phyloP scores from a whole-genome alignment of 2,888 invertebrate genomes.

The Schrankia costaestrigalis region DNA sequence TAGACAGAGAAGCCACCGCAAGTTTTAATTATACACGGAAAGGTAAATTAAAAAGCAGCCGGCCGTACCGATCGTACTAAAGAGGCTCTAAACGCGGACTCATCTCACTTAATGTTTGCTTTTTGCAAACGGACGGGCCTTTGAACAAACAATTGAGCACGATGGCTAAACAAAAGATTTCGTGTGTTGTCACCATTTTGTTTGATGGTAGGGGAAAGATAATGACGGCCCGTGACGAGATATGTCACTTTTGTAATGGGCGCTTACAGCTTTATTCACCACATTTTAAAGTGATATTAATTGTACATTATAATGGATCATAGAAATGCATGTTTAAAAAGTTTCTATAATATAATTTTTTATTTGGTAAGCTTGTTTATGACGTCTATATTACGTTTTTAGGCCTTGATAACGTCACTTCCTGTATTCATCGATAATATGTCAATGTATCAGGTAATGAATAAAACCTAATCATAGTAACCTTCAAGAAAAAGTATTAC shows the following conservation, averaged over 20 bases:
- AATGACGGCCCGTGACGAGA: constrained; percentile 7
- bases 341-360: too few relatives aligned
- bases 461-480: too few relatives aligned
- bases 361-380: too few relatives aligned
- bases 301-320: too few relatives aligned
- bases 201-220: constrained; percentile 11
- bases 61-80: constrained; percentile 55
- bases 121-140: constrained; percentile 28
- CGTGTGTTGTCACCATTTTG: constrained; percentile 28
- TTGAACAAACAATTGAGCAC: constrained; percentile 43
- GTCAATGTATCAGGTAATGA: too few relatives aligned
- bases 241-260: neutral
- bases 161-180: constrained; percentile 36
- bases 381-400: too few relatives aligned
- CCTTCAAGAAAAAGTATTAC: too few relatives aligned
- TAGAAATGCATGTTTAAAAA: too few relatives aligned
- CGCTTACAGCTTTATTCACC: too few relatives aligned
- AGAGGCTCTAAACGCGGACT: constrained; percentile 46
- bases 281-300: too few relatives aligned
- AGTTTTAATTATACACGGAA: constrained; percentile 72
- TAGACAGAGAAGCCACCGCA: constrained; percentile 49
- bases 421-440: too few relatives aligned
- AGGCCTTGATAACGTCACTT: too few relatives aligned
- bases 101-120: constrained; percentile 41
- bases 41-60: constrained; percentile 75